phyloP scores from a whole-genome alignment of 1,140 invertebrate species.

The Aphidius gifuensis region DNA sequence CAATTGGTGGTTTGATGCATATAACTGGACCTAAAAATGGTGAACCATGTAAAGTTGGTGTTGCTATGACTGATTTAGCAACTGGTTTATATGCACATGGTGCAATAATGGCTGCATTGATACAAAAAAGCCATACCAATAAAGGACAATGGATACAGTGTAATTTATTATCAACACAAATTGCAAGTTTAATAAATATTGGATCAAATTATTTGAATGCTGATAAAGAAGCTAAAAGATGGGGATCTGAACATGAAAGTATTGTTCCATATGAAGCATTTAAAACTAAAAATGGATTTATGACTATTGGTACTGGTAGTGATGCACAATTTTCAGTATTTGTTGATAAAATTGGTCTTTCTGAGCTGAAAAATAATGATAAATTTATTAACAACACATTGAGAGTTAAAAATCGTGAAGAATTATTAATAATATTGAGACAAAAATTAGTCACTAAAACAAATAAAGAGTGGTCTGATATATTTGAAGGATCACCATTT shows the following conservation, averaged over 20 bases:
- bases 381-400: conserved; percentile 71
- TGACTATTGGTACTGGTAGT: conserved; percentile 82
- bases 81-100: conserved; percentile 93
- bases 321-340: conserved; percentile 74
- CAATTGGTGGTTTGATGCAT: conserved; percentile 84
- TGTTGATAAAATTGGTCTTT: conserved; percentile 63
- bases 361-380: conserved; percentile 61
- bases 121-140: conserved; percentile 75
- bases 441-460: conserved; percentile 65
- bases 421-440: conserved; percentile 65
- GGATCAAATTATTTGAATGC: conserved; percentile 89
- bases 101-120: conserved; percentile 89
- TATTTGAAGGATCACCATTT: conserved; percentile 73
- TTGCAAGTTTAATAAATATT: conserved; percentile 84
- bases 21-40: conserved; percentile 84
- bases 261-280: conserved; percentile 94
- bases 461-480: conserved; percentile 72
- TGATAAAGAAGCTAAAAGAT: conserved; percentile 69
- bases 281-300: conserved; percentile 74
- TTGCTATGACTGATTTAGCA: conserved; percentile 88
- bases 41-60: conserved; percentile 86
- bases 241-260: conserved; percentile 90
- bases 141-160: conserved; percentile 90
- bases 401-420: conserved; percentile 74
- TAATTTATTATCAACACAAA: conserved; percentile 89